A percentile compares a stretch with the other conserved stretches of the same genome.
Evolutionary conservation across 2,797 vertebrate genomes (phyloP).

Genomic region (Perodicticus potto): DNA sequence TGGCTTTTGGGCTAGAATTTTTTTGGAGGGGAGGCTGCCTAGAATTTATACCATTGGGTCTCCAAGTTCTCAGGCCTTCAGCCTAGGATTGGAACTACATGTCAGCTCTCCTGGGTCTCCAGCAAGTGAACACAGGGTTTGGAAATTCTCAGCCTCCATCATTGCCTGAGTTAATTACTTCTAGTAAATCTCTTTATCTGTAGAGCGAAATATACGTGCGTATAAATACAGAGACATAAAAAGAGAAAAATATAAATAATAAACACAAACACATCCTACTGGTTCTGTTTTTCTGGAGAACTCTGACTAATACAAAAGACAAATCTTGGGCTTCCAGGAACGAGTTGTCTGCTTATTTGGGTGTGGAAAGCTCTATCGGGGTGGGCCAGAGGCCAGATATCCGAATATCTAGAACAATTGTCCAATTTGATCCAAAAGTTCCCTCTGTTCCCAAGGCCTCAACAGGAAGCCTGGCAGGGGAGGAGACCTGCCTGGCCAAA

Average conservation of each 20-base stretch:
- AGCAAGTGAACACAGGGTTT: neutral
- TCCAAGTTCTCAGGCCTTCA: neutral
- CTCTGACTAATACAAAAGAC: neutral
- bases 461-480: conserved; percentile 74
- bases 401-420: conserved; percentile 69
- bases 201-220: too few relatives aligned
- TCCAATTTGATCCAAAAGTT: conserved; percentile 67
- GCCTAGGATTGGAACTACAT: neutral
- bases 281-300: conserved; percentile 33
- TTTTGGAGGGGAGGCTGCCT: neutral
- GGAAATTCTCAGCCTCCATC: neutral
- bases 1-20: neutral
- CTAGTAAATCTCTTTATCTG: neutral
- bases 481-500: conserved; percentile 34
- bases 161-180: neutral
- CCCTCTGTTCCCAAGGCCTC: conserved; percentile 55
- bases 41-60: neutral
- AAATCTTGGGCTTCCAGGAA: conserved; percentile 13
- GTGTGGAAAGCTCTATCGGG: conserved; percentile 29
- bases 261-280: neutral
- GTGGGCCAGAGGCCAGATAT: conserved; percentile 17
- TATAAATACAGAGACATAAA: too few relatives aligned
- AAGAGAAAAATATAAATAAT: too few relatives aligned
- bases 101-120: neutral
- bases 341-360: neutral